Evolutionary conservation across 1,140 invertebrate species (phyloP).

Genomic region (Hesperophylax magnus): DNA sequence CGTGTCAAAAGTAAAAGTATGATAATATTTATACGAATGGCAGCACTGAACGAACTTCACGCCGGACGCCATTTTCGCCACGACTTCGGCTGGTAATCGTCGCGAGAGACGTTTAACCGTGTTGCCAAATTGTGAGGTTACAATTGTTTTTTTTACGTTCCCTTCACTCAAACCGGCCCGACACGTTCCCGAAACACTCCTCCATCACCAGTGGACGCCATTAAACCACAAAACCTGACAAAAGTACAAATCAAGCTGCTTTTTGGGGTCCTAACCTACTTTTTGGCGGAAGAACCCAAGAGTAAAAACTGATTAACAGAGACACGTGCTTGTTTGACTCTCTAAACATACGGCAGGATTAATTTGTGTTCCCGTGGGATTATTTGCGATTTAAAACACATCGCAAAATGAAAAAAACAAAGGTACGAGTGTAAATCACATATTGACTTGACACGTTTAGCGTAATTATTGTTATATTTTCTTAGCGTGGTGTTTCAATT

Average conservation of each 20-base stretch:
- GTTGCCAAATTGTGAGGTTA: constrained; percentile 42
- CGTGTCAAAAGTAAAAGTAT: constrained; percentile 22
- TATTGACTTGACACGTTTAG: no score
- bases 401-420: no score
- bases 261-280: constrained; percentile 33
- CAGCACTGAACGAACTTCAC: constrained; percentile 20
- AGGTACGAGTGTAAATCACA: no score
- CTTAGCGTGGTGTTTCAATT: background rate
- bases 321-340: background rate
- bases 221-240: no score
- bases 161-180: background rate
- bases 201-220: background rate
- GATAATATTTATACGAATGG: background rate
- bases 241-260: no score
- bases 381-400: no score
- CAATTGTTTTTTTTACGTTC: constrained; percentile 22
- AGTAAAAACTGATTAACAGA: background rate
- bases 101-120: constrained; percentile 21
- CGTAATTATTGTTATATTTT: no score
- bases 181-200: no score
- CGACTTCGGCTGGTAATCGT: constrained; percentile 26
- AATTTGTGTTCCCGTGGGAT: no score
- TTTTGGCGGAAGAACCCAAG: background rate
- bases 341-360: no score
- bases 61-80: constrained; percentile 46